Evolutionary conservation across 2,113 vertebrate species (phyloP), one percentile per base, ranked within the genome.

Genomic region (Lipophrys pholis): DNA sequence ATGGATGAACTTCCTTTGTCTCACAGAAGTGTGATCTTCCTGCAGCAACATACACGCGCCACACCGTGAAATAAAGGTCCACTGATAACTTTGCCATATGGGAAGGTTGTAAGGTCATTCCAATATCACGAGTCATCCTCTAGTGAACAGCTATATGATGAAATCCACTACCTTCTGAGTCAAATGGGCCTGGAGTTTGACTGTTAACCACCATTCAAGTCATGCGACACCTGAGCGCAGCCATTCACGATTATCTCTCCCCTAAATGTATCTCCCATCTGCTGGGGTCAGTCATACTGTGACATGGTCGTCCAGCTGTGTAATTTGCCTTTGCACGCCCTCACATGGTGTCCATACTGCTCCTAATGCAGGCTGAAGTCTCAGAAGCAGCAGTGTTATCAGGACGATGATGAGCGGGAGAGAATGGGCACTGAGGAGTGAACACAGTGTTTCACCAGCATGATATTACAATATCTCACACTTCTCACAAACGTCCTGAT

Each of bases 211-310:
- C 21, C 21, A 30, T 30, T 30, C 21, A 30, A 56, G n/a, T 54
- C 45, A 50, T 53, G 38, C 3, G 5, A 45, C 5, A 30, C 45
- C 5, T 14, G 14, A 11, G 5, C n/a, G 16, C 1, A 30, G 21
- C 21, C 8, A n/a, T 14, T 35, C n/a, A 35, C 59, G 43, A 58
- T 77, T 69, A 58, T 50, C 36, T 49, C 36, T 46, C 64, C 64
- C 67, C 15, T 64, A 41, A 78, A 64, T 15, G 46, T 53, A 16
- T 58, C 67, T 54, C 39, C 73, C 67, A 64, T 70, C 75, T 77
- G 66, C 53, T 46, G 52, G 35, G 52, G 38, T 35, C 60, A 61
- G 35, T 40, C 42, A 50, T 42, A 43, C 35, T 52, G 39, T 58
- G 17, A 70, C 58, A 63, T 57, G 39, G 21, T 12, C 57, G 55